A percentile compares a stretch with the other conserved stretches of the same genome.
Evolutionary conservation across 1,140 invertebrate genomes (phyloP).

Genomic region (Anoplolepis gracilipes): DNA sequence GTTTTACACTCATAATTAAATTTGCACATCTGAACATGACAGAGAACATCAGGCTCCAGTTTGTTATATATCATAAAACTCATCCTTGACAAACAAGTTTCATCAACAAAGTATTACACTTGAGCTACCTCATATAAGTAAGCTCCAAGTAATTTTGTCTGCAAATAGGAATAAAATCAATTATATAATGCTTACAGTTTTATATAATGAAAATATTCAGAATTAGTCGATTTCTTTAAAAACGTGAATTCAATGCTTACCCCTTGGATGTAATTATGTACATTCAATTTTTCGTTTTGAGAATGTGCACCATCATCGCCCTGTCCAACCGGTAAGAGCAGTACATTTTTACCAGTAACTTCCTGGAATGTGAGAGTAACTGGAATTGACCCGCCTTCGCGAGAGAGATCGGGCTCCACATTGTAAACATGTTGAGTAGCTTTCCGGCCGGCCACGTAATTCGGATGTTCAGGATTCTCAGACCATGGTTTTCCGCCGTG

Average conservation of each 20-base stretch:
- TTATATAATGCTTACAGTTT: not conserved
- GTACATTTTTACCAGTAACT: conserved; percentile 96
- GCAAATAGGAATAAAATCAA: conserved; percentile 80
- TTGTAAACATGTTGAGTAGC: conserved; percentile 96
- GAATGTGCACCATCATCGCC: conserved; percentile 99
- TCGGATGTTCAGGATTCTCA: conserved; percentile 95
- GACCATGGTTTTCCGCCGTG: conserved; percentile 96
- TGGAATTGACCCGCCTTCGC: conserved; percentile 98
- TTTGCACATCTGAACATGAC: not conserved
- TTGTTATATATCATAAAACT: not conserved
- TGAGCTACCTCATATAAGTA: conserved; percentile 93
- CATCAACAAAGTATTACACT: conserved; percentile 77
- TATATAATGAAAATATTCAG: not conserved
- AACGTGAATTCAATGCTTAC: conserved; percentile 87
- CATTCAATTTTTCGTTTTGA: conserved; percentile 98
- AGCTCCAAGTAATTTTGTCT: conserved; percentile 95
- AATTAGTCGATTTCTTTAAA: not conserved
- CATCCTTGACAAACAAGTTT: not conserved
- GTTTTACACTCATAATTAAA: not conserved
- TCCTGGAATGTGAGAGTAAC: conserved; percentile 96
- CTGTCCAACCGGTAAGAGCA: conserved; percentile 96
- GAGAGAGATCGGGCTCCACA: conserved; percentile 96
- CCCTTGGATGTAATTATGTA: conserved; percentile 97
- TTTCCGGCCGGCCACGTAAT: conserved; percentile 95
- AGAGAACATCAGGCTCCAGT: not conserved